Evolutionary conservation across 92 coral and sea anemone species (phyloP).

Genomic region (Desmophyllum pertusum): DNA sequence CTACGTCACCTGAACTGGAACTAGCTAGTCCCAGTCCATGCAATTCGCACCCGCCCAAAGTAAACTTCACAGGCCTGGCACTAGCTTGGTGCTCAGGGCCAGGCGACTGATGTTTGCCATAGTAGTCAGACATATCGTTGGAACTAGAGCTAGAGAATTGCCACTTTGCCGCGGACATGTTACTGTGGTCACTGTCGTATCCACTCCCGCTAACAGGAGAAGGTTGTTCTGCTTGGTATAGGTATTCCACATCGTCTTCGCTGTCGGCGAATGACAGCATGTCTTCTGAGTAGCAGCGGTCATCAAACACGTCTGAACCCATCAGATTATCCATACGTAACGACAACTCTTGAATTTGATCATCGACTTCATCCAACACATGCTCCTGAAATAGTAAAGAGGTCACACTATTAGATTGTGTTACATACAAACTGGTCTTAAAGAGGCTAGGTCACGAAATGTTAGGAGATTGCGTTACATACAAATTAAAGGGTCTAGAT

Average conservation of each 20-base stretch:
- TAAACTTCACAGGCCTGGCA: constrained; percentile 2
- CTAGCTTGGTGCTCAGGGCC: neutral
- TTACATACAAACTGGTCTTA: neutral
- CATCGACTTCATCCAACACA: constrained; percentile 67
- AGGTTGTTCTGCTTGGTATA: constrained; percentile 41
- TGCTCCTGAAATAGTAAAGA: constrained; percentile 50
- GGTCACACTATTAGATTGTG: neutral
- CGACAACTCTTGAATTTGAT: constrained; percentile 66
- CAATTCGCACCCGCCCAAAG: neutral
- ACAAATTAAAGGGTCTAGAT: too few relatives aligned
- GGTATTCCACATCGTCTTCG: constrained; percentile 67
- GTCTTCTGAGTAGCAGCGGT: constrained; percentile 11
- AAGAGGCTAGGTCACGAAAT: too few relatives aligned
- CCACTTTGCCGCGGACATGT: constrained; percentile 29
- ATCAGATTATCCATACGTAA: constrained; percentile 54
- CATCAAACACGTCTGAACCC: constrained; percentile 29
- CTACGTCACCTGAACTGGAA: neutral
- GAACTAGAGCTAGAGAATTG: constrained; percentile 38
- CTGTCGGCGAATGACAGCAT: constrained; percentile 41
- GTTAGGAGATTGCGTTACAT: too few relatives aligned
- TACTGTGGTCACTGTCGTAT: constrained; percentile 70
- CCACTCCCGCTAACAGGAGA: constrained; percentile 52
- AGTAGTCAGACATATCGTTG: constrained; percentile 12
- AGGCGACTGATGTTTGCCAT: neutral
- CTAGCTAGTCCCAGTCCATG: neutral